A percentile compares a stretch with the other conserved stretches of the same genome.
These are phyloP conservation scores for Acrocera orbiculus DNA, from an alignment of 2,888 invertebrate genomes.

Conservation along the genomic window DNA sequence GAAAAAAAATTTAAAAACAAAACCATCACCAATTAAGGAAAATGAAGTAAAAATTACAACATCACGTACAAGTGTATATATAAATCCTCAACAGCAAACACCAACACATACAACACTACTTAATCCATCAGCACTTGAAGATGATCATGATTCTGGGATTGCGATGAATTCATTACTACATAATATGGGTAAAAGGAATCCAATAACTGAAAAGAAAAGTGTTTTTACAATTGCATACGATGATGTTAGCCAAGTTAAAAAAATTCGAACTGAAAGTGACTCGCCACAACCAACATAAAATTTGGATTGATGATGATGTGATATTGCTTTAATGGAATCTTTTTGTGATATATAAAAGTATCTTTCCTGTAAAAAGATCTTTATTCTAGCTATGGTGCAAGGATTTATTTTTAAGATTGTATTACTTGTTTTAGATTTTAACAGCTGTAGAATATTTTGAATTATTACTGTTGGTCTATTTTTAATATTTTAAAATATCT, in stretches of 20 bases:
- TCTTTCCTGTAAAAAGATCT: too few species aligned
- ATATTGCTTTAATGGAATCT: too few species aligned
- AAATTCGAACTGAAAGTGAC: slow-evolving; percentile 61
- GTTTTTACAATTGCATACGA: slow-evolving; percentile 86
- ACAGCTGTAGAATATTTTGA: too few species aligned
- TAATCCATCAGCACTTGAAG: slow-evolving; percentile 42
- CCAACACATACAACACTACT: slow-evolving; percentile 34
- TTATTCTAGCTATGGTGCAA: too few species aligned
- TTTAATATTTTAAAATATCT: too few species aligned
- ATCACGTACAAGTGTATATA: slow-evolving; percentile 21
- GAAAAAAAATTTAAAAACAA: slow-evolving; percentile 15
- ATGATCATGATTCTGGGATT: slow-evolving; percentile 61
- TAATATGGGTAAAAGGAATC: slow-evolving; percentile 42
- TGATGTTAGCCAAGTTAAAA: slow-evolving; percentile 65
- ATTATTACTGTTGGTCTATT: too few species aligned
- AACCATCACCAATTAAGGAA: slow-evolving; percentile 30
- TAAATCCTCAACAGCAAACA: slow-evolving; percentile 25
- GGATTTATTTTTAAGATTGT: too few species aligned
- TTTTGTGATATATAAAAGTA: too few species aligned
- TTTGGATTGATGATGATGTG: too few species aligned
- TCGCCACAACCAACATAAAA: slow-evolving; percentile 43
- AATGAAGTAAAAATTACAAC: slow-evolving; percentile 28
- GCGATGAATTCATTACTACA: slow-evolving; percentile 46
- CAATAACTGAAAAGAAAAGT: slow-evolving; percentile 74
- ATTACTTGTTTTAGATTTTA: too few species aligned